These are phyloP conservation scores for Atrina japonica DNA, from an alignment of 2,888 invertebrate genomes.

Conservation along the genomic window DNA sequence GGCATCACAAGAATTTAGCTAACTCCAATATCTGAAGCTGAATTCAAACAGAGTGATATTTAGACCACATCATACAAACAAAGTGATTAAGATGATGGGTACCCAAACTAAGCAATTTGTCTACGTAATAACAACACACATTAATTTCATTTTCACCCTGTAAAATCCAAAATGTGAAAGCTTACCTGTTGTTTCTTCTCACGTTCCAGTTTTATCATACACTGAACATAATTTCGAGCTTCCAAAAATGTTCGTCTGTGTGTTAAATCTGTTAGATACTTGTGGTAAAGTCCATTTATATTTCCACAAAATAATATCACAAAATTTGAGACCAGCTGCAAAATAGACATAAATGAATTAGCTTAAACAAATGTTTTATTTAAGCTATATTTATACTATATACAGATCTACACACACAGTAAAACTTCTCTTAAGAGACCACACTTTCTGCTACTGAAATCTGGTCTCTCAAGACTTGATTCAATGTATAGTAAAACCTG, in stretches of 20 bases:
- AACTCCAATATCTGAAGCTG: too few relatives aligned
- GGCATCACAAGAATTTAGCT: too few relatives aligned
- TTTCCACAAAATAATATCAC: constrained; percentile 90
- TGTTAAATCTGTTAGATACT: constrained; percentile 92
- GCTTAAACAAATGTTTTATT: background rate
- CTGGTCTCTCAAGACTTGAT: too few relatives aligned
- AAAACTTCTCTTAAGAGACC: too few relatives aligned
- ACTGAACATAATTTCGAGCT: constrained; percentile 94
- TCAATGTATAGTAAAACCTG: too few relatives aligned
- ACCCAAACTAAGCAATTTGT: too few relatives aligned
- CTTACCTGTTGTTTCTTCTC: constrained; percentile 93
- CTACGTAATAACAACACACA: too few relatives aligned
- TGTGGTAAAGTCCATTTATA: constrained; percentile 92
- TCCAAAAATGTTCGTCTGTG: constrained; percentile 94
- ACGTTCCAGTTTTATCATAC: constrained; percentile 94
- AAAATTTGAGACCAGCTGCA: constrained; percentile 89
- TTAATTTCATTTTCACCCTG: too few relatives aligned
- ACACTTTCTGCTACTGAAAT: too few relatives aligned
- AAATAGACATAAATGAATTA: constrained; percentile 43
- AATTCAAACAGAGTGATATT: too few relatives aligned
- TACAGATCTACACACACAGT: background rate
- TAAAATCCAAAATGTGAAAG: background rate
- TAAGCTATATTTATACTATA: background rate
- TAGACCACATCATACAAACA: too few relatives aligned
- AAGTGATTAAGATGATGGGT: too few relatives aligned